Percentiles rank a stretch among this genome's conserved stretches.
Conservation (phyloP, 2,888 invertebrate species). For the Hylaea fasciaria region DNA sequence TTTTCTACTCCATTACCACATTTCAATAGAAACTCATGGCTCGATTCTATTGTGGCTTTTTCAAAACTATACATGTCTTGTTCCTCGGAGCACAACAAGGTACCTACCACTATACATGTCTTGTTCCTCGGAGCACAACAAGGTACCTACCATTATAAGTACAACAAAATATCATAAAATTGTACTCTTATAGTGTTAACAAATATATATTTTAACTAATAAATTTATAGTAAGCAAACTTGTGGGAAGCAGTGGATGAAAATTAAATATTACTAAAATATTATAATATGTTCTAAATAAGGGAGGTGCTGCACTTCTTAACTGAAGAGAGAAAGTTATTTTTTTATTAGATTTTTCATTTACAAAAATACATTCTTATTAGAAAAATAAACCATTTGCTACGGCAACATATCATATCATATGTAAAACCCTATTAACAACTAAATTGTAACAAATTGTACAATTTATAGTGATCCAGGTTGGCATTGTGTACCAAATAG, state of each 20-base stretch:
- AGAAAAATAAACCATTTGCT: slow-evolving; percentile 26
- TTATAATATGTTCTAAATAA: no score
- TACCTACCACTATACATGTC: neutral
- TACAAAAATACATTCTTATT: slow-evolving; percentile 27
- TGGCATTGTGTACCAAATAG: slow-evolving; percentile 15
- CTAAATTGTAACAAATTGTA: neutral
- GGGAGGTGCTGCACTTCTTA: neutral
- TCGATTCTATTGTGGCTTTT: no score
- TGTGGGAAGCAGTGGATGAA: no score
- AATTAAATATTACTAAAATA: no score
- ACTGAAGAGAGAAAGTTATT: neutral
- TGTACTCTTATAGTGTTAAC: neutral
- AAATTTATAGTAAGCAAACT: no score
- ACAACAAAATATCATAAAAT: slow-evolving; percentile 3
- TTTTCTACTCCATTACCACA: neutral
- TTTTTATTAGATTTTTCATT: slow-evolving; percentile 9
- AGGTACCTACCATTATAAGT: slow-evolving; percentile 1
- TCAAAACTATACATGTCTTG: neutral
- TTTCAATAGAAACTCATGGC: neutral
- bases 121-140: neutral
- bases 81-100: slow-evolving; percentile 1
- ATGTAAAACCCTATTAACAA: no score
- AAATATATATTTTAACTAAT: no score
- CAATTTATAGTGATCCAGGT: neutral
- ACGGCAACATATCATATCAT: neutral